Evolutionary conservation across 2,888 invertebrate species (phyloP).

Genomic region (Notodonta ziczac): DNA sequence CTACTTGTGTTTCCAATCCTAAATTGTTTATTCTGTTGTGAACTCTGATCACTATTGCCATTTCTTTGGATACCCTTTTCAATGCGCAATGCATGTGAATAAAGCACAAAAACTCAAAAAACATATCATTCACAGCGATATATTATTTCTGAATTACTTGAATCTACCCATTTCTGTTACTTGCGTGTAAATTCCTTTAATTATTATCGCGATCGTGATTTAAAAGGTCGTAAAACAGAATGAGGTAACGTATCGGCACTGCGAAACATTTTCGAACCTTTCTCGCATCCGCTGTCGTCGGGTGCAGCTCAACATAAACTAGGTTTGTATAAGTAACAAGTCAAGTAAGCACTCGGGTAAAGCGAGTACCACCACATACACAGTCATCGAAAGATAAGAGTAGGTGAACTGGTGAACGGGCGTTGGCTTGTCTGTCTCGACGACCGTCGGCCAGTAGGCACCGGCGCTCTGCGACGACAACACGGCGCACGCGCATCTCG

Average conservation of each 20-base stretch:
- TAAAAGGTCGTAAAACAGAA: conserved; percentile 35
- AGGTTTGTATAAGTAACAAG: conserved; percentile 59
- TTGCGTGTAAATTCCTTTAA: conserved; percentile 34
- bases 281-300: conserved; percentile 35
- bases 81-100: too few relatives aligned
- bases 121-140: too few relatives aligned
- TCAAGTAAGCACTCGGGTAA: conserved; percentile 62
- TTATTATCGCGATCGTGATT: conserved; percentile 37
- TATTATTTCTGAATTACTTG: conserved; percentile 12
- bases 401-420: conserved; percentile 80
- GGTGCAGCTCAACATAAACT: conserved; percentile 40
- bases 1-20: too few relatives aligned
- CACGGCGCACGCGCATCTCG: conserved; percentile 71
- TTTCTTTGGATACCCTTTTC: too few relatives aligned
- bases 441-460: conserved; percentile 63
- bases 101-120: too few relatives aligned
- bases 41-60: too few relatives aligned
- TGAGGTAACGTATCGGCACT: conserved; percentile 18
- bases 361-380: conserved; percentile 48
- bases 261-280: conserved; percentile 36
- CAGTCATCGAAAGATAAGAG: conserved; percentile 76
- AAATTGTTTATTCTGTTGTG: too few relatives aligned
- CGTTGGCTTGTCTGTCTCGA: conserved; percentile 67
- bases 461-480: conserved; percentile 65
- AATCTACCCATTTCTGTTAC: conserved; percentile 39